Percentiles rank a stretch among this genome's conserved stretches.
Conservation (phyloP, 1,140 invertebrate species). For the Brachionus rubens region DNA sequence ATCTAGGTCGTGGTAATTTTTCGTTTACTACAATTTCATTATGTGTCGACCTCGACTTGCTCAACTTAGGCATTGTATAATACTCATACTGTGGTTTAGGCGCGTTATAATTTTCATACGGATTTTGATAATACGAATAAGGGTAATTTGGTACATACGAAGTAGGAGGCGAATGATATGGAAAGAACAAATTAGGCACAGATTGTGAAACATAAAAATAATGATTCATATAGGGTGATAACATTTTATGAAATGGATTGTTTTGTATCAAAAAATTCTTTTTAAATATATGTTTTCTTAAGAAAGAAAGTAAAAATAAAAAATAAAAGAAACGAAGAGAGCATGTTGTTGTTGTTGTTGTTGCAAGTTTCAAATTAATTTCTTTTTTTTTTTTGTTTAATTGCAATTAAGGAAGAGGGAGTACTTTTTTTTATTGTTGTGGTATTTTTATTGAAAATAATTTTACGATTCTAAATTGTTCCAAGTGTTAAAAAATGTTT, state of each 20-base stretch:
- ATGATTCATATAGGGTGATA: not conserved
- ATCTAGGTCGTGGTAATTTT: not conserved
- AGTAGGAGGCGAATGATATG: not conserved
- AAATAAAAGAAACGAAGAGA: no score
- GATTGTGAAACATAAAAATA: slow-evolving; percentile 8
- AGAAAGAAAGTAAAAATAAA: no score
- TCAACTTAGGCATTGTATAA: not conserved
- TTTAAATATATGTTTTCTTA: no score
- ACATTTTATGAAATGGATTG: not conserved
- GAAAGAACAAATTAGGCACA: not conserved
- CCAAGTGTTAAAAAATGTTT: slow-evolving; percentile 41
- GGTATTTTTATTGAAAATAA: slow-evolving; percentile 6
- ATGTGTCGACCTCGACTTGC: not conserved
- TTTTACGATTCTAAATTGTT: not conserved
- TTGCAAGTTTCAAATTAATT: not conserved
- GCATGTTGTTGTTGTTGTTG: no score
- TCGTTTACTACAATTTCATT: not conserved
- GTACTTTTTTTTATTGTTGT: not conserved
- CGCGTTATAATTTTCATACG: no score
- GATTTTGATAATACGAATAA: not conserved
- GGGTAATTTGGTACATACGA: not conserved
- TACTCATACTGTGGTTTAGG: not conserved
- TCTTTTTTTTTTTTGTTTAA: no score
- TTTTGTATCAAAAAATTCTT: not conserved
- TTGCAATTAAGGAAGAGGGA: no score